Conservation (phyloP, 2,797 vertebrate genomes). For the Pampus argenteus region DNA sequence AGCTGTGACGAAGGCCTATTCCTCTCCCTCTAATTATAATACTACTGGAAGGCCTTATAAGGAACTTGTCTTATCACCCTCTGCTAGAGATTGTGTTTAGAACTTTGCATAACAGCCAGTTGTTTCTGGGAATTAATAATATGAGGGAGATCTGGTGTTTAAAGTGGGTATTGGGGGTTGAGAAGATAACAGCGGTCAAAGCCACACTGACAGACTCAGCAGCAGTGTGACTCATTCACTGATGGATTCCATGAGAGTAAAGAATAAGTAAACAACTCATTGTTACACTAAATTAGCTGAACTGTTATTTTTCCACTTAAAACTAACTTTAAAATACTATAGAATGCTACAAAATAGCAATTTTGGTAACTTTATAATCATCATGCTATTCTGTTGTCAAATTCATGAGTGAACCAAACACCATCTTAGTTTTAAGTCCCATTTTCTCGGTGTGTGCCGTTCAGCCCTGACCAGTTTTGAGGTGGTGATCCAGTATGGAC, state of each 20-base stretch:
- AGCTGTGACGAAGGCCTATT: conserved; percentile 41
- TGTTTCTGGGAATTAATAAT: conserved; percentile 62
- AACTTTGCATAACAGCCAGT: conserved; percentile 38
- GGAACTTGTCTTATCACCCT: conserved; percentile 39
- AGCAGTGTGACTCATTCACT: conserved; percentile 21
- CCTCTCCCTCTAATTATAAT: conserved; percentile 60
- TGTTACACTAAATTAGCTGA: conserved; percentile 16
- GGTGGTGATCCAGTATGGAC: conserved; percentile 96
- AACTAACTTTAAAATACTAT: neutral
- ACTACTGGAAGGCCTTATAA: conserved; percentile 54
- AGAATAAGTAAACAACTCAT: conserved; percentile 44
- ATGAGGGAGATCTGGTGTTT: conserved; percentile 19
- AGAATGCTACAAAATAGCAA: neutral
- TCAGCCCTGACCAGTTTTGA: conserved; percentile 96
- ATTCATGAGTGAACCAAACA: neutral
- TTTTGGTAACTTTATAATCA: neutral
- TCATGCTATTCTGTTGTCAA: neutral
- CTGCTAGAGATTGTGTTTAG: conserved; percentile 56
- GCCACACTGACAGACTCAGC: conserved; percentile 32
- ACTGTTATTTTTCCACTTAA: neutral
- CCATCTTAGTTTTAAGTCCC: neutral
- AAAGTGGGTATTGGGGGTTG: conserved; percentile 34
- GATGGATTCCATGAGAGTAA: conserved; percentile 29
- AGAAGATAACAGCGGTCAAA: conserved; percentile 28
- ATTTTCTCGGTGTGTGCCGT: neutral